Evolutionary conservation across 2,797 vertebrate genomes (phyloP).

Genomic region (Cyprinodon diabolis): DNA sequence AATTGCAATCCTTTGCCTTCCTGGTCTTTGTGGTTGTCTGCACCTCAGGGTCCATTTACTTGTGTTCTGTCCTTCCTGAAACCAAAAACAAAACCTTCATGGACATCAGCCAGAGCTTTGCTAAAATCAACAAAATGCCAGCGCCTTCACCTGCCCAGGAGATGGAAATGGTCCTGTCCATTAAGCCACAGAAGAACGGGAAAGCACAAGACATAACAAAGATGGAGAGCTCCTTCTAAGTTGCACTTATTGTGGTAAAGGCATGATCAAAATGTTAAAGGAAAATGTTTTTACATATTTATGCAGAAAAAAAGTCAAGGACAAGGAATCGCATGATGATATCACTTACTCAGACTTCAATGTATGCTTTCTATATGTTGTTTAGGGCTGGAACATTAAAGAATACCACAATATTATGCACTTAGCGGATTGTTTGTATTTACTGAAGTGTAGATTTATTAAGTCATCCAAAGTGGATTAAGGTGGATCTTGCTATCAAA

Average conservation of each 20-base stretch:
- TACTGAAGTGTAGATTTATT: neutral
- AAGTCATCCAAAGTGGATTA: neutral
- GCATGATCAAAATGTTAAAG: slow-evolving; percentile 6
- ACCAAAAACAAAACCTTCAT: slow-evolving; percentile 94
- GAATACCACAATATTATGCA: slow-evolving; percentile 15
- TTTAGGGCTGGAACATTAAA: slow-evolving; percentile 22
- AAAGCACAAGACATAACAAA: slow-evolving; percentile 35
- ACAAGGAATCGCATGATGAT: slow-evolving; percentile 2
- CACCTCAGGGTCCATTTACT: slow-evolving; percentile 79
- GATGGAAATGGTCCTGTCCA: slow-evolving; percentile 69
- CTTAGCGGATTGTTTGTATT: slow-evolving; percentile 1
- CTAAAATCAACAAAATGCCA: slow-evolving; percentile 86
- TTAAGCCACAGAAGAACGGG: slow-evolving; percentile 26
- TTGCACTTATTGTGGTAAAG: neutral
- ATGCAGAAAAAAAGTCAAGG: slow-evolving; percentile 16
- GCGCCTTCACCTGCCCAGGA: slow-evolving; percentile 63
- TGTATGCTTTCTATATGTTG: slow-evolving; percentile 20
- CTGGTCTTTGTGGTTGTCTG: slow-evolving; percentile 89
- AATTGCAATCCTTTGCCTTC: slow-evolving; percentile 87
- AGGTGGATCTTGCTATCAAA: neutral
- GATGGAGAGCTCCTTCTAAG: slow-evolving; percentile 72
- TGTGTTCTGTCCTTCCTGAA: slow-evolving; percentile 90
- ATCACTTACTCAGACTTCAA: slow-evolving; percentile 13
- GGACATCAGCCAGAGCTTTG: slow-evolving; percentile 92
- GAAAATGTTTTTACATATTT: slow-evolving; percentile 47